Percentiles rank a stretch among this genome's conserved stretches.
phyloP scores from a whole-genome alignment of 2,113 vertebrate species.

The Labeo catla region DNA sequence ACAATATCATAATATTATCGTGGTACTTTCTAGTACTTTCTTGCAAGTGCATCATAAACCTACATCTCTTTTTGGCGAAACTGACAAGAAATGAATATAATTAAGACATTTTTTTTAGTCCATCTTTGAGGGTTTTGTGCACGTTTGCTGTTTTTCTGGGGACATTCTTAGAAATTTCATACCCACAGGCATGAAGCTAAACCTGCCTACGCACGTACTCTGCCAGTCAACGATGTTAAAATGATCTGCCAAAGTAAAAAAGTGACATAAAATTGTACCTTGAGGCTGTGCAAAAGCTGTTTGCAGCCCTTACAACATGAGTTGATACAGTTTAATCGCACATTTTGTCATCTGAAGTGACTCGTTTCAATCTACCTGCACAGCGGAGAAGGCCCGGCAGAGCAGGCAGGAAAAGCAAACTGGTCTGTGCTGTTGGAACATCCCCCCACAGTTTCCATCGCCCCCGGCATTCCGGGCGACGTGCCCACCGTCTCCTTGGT shows the following conservation, averaged over 20 bases:
- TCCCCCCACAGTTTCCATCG: slow-evolving; percentile 77
- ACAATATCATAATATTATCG: not conserved
- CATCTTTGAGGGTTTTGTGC: not conserved
- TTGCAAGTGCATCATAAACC: not conserved
- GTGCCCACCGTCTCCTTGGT: slow-evolving; percentile 84
- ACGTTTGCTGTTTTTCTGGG: not conserved
- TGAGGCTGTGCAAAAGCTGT: not conserved
- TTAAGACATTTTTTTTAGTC: not conserved
- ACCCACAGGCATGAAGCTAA: not conserved
- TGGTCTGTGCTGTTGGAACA: slow-evolving; percentile 69
- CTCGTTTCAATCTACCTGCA: slow-evolving; percentile 61
- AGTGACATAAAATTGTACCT: slow-evolving; percentile 8
- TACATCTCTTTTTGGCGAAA: not conserved
- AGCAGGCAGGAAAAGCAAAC: slow-evolving; percentile 76
- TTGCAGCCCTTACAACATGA: not conserved
- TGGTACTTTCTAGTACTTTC: not conserved
- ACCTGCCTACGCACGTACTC: not conserved
- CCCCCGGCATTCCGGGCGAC: slow-evolving; percentile 85
- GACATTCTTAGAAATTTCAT: not conserved
- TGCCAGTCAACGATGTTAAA: not conserved
- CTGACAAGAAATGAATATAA: not conserved
- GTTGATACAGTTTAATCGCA: not conserved
- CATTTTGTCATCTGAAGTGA: slow-evolving; percentile 21
- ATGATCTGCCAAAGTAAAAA: not conserved
- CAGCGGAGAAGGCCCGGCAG: slow-evolving; percentile 64